Percentiles rank a stretch among this genome's conserved stretches.
These are phyloP conservation scores for Neopipo cinnamomea DNA, from an alignment of 2,113 vertebrate species.

Conservation along the genomic window DNA sequence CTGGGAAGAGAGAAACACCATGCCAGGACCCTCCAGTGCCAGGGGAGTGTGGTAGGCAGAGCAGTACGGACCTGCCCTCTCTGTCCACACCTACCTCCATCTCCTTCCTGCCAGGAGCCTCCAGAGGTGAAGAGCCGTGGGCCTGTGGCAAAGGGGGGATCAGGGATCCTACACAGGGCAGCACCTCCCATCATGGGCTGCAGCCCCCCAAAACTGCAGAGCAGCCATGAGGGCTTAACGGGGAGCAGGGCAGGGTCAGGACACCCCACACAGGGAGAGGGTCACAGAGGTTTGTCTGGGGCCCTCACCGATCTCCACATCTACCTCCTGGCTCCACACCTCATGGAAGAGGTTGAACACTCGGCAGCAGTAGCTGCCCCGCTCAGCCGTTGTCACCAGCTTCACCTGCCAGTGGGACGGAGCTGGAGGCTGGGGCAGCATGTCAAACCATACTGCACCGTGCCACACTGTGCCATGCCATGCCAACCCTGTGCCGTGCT, in stretches of 20 bases:
- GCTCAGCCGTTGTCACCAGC: constrained; percentile 79
- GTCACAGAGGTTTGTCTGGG: fast-evolving
- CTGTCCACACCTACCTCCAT: neutral
- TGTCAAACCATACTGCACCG: fast-evolving
- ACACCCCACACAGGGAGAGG: fast-evolving
- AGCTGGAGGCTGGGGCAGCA: neutral
- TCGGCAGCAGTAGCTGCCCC: constrained; percentile 80
- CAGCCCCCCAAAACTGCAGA: neutral
- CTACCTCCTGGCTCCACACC: constrained; percentile 74
- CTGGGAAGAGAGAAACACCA: neutral
- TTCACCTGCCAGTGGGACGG: neutral
- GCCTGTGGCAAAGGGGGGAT: neutral
- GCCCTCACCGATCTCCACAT: constrained; percentile 76
- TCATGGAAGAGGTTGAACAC: constrained; percentile 83
- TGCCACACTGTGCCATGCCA: fast-evolving
- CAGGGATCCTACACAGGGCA: neutral
- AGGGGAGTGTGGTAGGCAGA: fast-evolving
- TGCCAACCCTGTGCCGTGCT: fast-evolving
- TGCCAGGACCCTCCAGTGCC: neutral
- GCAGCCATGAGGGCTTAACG: neutral
- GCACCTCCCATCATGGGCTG: neutral
- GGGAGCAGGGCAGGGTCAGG: neutral
- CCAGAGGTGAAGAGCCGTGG: neutral
- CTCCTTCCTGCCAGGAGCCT: constrained; percentile 40
- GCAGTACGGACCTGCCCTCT: fast-evolving